A percentile compares a stretch with the other conserved stretches of the same genome.
Conservation (phyloP, 2,888 invertebrate genomes). For the Dryobotodes eremita region DNA sequence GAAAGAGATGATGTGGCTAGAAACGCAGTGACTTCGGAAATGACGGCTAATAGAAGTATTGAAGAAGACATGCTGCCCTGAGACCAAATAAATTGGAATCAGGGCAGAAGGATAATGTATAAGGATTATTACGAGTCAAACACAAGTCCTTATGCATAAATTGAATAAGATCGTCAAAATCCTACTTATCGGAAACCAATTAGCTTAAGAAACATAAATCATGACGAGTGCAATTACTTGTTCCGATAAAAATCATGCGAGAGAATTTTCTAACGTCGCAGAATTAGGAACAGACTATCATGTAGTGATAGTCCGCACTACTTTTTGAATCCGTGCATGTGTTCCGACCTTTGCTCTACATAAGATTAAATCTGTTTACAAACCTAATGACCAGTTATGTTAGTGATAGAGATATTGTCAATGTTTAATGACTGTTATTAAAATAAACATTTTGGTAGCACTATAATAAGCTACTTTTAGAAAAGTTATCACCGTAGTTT, state of each 20-base stretch:
- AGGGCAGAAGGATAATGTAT: neutral
- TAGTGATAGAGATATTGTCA: neutral
- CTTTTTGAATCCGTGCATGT: neutral
- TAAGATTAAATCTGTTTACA: constrained; percentile 26
- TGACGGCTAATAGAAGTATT: neutral
- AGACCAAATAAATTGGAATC: too few relatives aligned
- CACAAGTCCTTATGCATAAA: neutral
- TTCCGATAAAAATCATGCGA: constrained; percentile 10
- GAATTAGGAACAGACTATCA: constrained; percentile 13
- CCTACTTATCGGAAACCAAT: constrained; percentile 7
- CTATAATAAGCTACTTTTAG: neutral
- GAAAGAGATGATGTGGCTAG: neutral
- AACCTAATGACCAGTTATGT: constrained; percentile 4
- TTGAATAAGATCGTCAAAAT: constrained; percentile 5
- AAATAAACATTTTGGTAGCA: neutral
- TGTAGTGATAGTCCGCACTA: constrained; percentile 4
- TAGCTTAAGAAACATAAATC: neutral
- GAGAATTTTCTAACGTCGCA: constrained; percentile 2
- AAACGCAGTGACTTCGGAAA: neutral
- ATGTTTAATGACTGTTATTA: neutral
- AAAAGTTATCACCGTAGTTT: neutral
- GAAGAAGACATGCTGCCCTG: neutral
- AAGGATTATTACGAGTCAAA: neutral
- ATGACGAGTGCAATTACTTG: neutral
- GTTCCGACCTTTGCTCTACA: constrained; percentile 26